Conservation (phyloP, 2,888 invertebrate species). For the Lordiphosa fenestrarum region DNA sequence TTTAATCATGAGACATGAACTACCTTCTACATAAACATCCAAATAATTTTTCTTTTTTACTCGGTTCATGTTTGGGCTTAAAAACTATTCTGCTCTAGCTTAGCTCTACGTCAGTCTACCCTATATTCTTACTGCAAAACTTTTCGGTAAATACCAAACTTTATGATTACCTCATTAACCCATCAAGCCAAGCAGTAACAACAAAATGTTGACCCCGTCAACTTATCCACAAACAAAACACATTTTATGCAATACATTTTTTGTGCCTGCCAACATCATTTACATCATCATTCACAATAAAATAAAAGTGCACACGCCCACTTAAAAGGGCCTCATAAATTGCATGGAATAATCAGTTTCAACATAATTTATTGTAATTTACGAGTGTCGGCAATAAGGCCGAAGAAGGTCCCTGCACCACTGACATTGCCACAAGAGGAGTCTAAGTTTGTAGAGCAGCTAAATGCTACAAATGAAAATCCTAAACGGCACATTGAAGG, state of each 20-base stretch:
- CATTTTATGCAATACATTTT: no score
- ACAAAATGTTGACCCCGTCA: slow-evolving; percentile 42
- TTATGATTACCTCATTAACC: slow-evolving; percentile 52
- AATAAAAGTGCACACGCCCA: slow-evolving; percentile 75
- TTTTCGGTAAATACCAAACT: no score
- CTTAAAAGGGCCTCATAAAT: slow-evolving; percentile 73
- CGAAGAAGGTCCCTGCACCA: slow-evolving; percentile 30
- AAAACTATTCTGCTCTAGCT: no score
- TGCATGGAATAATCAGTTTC: slow-evolving; percentile 74
- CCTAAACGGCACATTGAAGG: slow-evolving; percentile 75
- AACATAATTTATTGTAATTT: slow-evolving; percentile 75
- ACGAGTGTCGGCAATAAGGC: slow-evolving; percentile 65
- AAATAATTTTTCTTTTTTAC: no score
- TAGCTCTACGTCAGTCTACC: no score
- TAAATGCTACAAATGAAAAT: slow-evolving; percentile 75
- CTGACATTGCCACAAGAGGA: slow-evolving; percentile 55
- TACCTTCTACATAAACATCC: no score
- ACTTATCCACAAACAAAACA: no score
- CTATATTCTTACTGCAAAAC: no score
- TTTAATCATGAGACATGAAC: no score
- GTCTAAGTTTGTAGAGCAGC: slow-evolving; percentile 53
- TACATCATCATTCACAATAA: slow-evolving; percentile 76
- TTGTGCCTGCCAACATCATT: slow-evolving; percentile 67
- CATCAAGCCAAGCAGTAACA: slow-evolving; percentile 52
- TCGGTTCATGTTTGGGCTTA: no score